Evolutionary conservation across 1,140 invertebrate species (phyloP), one percentile per base, ranked within the genome.

Genomic region (Zaprionus capensis): DNA sequence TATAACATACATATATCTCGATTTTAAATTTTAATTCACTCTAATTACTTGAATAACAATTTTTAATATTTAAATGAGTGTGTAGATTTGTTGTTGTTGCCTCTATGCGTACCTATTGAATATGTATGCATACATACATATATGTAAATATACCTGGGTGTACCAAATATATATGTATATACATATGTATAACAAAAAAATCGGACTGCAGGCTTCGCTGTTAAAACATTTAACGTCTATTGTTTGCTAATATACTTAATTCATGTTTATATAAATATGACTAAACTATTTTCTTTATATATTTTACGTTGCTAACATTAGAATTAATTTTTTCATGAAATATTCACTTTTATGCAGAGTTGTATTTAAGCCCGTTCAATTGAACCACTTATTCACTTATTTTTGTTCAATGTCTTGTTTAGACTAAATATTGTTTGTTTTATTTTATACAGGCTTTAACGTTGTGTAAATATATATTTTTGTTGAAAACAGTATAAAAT

Each of bases 261-360:
- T 15, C 17, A 20, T 41, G 24, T 41, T 49, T 49, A 2, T 20
- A 38, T 61, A 61, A 34, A 36, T 51, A 17, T 46, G n/a, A 17
- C n/a, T 46, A 11, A 36, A 46, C 7, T 14, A 28, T 53, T 64
- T 17, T 36, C 24, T 7, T 64, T 46, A 15, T 53, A 22, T 24
- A 6, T 31, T 65, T 71, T 34, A 36, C 26, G 15, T 46, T 46
- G 36, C 7, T 56, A 28, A 31, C 20, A 20, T 58, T 9, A 34
- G 17, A 51, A 61, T 55, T 31, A 15, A 51, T 7, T 55, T 74
- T 58, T 69, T 69, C 31, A 24, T 68, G 20, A 61, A 56, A 68
- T 69, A 56, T 41, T 53, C 26, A 24, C 64, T 61, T 61, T 59
- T 17, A n/a, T 20, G 61, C 31, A 65, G 46, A 20, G 46, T 53